Conservation (phyloP, 2,888 invertebrate species). For the Thecophora atra region DNA sequence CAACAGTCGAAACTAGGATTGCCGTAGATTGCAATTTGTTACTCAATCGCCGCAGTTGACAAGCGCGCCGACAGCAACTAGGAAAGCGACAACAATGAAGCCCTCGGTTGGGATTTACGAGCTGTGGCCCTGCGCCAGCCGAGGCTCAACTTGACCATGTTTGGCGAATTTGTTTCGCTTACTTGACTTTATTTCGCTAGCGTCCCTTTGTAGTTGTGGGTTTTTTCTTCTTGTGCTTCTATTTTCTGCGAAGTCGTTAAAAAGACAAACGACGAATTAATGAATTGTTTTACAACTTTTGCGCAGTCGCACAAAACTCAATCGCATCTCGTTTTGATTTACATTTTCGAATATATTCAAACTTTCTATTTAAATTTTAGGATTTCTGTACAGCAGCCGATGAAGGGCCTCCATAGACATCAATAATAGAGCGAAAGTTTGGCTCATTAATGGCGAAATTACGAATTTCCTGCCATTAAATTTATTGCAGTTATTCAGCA, state of each 20-base stretch:
- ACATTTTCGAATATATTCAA: neutral
- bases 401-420: too few species aligned
- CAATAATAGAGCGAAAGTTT: too few species aligned
- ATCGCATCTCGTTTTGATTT: neutral
- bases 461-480: too few species aligned
- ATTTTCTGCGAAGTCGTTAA: conserved; percentile 20
- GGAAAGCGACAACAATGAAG: neutral
- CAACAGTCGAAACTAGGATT: conserved; percentile 11
- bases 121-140: neutral
- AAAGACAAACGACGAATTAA: neutral
- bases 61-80: conserved; percentile 3
- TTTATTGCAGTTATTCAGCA: too few species aligned
- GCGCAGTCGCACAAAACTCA: too few species aligned
- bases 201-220: conserved; percentile 9
- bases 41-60: conserved; percentile 22
- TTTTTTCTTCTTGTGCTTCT: conserved; percentile 2
- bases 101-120: neutral
- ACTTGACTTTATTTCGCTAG: too few species aligned
- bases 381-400: too few species aligned
- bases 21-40: conserved; percentile 17
- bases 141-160: neutral
- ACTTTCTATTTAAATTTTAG: neutral
- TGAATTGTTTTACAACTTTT: conserved; percentile 8
- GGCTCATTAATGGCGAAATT: too few species aligned
- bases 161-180: neutral